Conservation (phyloP, 1,140 invertebrate genomes). For the Meteorus sp. region DNA sequence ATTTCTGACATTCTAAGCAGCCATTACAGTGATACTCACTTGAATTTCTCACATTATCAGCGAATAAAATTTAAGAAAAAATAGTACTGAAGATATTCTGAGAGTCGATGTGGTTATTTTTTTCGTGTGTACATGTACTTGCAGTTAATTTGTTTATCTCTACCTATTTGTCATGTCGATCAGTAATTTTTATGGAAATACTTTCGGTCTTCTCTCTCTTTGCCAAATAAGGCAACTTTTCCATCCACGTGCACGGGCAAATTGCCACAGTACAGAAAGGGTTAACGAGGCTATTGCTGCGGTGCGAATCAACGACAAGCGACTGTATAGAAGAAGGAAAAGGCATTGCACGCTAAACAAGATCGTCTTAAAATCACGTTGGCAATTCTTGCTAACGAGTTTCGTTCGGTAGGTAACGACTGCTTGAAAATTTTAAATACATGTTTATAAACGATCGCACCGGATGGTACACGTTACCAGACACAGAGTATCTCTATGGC, state of each 20-base stretch:
- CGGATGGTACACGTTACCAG: neutral
- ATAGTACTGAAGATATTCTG: too few species aligned
- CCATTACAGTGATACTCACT: too few species aligned
- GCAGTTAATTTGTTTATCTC: neutral
- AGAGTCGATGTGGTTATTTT: too few species aligned
- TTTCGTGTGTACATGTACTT: neutral
- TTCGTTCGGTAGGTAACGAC: conserved; percentile 17
- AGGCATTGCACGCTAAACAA: conserved; percentile 13
- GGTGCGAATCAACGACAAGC: neutral
- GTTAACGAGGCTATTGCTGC: neutral
- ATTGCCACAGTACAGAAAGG: neutral
- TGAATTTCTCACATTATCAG: too few species aligned
- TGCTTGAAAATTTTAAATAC: conserved; percentile 21
- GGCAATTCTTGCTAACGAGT: conserved; percentile 11
- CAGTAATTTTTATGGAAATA: too few species aligned
- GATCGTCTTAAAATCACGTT: conserved; percentile 10
- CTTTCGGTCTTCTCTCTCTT: too few species aligned
- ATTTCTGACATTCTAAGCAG: too few species aligned
- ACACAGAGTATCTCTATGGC: too few species aligned
- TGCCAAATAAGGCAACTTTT: too few species aligned
- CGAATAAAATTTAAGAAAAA: too few species aligned
- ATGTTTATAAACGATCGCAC: conserved; percentile 14
- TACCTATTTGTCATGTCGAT: neutral
- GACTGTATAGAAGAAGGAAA: neutral
- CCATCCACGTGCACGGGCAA: too few species aligned